Conservation (phyloP, 2,888 invertebrate species). For the Orthosia cruda region DNA sequence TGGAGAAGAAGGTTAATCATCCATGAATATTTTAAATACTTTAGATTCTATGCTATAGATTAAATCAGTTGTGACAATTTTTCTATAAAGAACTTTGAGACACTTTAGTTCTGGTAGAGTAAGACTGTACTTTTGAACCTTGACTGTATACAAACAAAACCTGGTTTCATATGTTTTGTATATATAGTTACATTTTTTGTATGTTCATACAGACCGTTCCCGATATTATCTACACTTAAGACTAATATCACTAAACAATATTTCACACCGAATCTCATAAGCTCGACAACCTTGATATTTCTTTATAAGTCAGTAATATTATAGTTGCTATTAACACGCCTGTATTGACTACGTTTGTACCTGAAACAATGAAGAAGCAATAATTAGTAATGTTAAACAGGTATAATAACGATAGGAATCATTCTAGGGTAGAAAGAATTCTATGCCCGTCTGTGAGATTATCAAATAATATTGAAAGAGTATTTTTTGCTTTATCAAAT, state of each 20-base stretch:
- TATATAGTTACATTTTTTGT: conserved; percentile 64
- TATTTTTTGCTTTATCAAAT: too few relatives aligned
- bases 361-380: conserved; percentile 79
- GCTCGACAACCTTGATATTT: conserved; percentile 84
- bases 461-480: too few relatives aligned
- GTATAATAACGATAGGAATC: neutral
- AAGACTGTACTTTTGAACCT: too few relatives aligned
- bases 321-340: conserved; percentile 74
- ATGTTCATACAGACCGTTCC: conserved; percentile 73
- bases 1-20: too few relatives aligned
- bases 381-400: neutral
- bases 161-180: conserved; percentile 44
- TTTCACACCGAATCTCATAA: conserved; percentile 86
- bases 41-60: too few relatives aligned
- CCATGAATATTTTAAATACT: too few relatives aligned
- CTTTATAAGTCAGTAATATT: conserved; percentile 77
- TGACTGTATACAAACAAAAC: conserved; percentile 25
- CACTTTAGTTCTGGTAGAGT: too few relatives aligned
- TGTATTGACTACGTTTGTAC: conserved; percentile 75
- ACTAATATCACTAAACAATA: conserved; percentile 87
- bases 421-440: too few relatives aligned
- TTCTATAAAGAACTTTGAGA: too few relatives aligned
- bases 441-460: too few relatives aligned
- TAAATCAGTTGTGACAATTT: too few relatives aligned
- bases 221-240: conserved; percentile 83